Base-by-base conservation (phyloP, 2,888 invertebrate genomes). In the Amphipyra berbera region DNA sequence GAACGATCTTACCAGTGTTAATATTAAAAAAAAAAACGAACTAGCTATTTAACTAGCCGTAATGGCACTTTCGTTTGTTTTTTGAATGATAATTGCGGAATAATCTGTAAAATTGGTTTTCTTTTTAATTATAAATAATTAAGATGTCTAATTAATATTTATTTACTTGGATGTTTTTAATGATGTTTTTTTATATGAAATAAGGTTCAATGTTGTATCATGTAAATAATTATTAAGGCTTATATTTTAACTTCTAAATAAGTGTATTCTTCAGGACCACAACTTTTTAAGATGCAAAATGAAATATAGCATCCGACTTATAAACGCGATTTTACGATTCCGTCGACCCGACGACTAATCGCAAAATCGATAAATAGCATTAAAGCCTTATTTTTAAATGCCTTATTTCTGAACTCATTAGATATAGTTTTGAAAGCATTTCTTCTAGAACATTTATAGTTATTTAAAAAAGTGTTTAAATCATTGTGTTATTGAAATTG, bases 341-440 rank as follows among this genome's bases (percentile, higher is more conserved):
- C 10, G 44, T 21, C 44, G 14, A 42, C 42, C 2, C 6, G 30
- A 30, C 49, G 33, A 47, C 21, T 35, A 42, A 15, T 54, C 53
- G 48, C 30, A 61, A 52, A 59, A 48, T 67, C 35, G 54, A 5
- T 27, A 40, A 27, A 37, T 47, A 48, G 53, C 14, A 44, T 33
- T 12, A 40, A 55, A 74, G 70, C 71, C 75, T 72, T 75, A 72
- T 63, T 74, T 74, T 63, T 14, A 49, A 74, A 74, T 72, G 71
- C 75, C 75, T 72, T 74, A 74, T 70, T 72, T 72, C 53, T n/a
- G 38, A 69, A 64, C 54, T 69, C 57, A 69, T 49, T 74, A 68
- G 63, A 6, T 50, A 61, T 58, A 57, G 57, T 73, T 55, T 48
- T 35, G 48, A 55, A 61, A 47, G 41, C 57, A 74, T 62, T 62